Evolutionary conservation across 2,797 vertebrate species (phyloP).

Genomic region (Heliangelus exortis): DNA sequence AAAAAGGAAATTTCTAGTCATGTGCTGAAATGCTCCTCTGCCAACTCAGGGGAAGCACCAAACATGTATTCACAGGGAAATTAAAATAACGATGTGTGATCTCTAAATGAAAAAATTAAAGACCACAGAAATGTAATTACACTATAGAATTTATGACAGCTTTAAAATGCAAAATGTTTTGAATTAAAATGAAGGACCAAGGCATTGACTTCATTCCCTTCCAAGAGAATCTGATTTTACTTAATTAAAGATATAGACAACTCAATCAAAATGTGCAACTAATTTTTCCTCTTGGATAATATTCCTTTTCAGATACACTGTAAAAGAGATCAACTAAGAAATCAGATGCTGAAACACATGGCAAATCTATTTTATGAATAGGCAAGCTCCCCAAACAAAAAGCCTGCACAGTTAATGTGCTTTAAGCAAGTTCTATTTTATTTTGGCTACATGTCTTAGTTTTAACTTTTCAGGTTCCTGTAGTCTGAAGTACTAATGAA

Average conservation of each 20-base stretch:
- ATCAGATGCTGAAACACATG: not conserved
- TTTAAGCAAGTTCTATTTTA: not conserved
- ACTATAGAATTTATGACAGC: slow-evolving; percentile 59
- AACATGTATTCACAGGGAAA: slow-evolving; percentile 2
- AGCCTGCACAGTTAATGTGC: not conserved
- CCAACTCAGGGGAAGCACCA: slow-evolving; percentile 1
- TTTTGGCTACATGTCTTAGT: not conserved
- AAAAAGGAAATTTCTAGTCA: slow-evolving; percentile 35
- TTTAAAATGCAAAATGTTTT: slow-evolving; percentile 43
- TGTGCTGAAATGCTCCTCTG: not conserved
- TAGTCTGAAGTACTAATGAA: not conserved
- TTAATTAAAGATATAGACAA: slow-evolving; percentile 39
- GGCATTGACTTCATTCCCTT: slow-evolving; percentile 47
- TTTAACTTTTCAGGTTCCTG: not conserved
- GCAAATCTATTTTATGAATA: not conserved
- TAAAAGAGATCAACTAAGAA: slow-evolving; percentile 13
- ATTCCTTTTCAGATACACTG: not conserved
- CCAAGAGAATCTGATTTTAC: slow-evolving; percentile 30
- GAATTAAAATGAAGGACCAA: slow-evolving; percentile 46
- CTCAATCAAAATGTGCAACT: slow-evolving; percentile 33
- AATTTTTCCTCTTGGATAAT: not conserved
- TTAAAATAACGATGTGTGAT: slow-evolving; percentile 41
- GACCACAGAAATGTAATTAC: slow-evolving; percentile 53
- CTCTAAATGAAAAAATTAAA: slow-evolving; percentile 67
- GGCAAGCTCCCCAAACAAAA: not conserved